phyloP scores from a whole-genome alignment of 2,797 vertebrate species.

The Chanos chanos region DNA sequence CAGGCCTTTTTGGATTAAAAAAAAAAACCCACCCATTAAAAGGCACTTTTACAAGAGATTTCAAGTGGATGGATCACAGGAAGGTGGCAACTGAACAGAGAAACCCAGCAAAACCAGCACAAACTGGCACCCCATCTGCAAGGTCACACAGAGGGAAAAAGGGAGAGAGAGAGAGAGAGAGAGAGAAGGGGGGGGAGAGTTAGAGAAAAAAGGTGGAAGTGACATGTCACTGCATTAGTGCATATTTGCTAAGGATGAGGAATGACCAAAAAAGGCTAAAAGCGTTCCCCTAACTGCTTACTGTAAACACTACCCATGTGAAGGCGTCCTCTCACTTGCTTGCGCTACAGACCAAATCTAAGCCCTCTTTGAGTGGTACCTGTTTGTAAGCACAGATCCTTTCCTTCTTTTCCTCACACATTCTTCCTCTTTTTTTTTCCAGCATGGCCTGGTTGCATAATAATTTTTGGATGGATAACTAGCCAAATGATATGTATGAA shows the following conservation, averaged over 20 bases:
- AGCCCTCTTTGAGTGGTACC: constrained; percentile 24
- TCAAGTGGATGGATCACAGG: constrained; percentile 47
- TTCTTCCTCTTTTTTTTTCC: constrained; percentile 1
- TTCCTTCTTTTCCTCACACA: constrained; percentile 17
- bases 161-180: constrained; percentile 10
- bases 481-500: constrained; percentile 13
- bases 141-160: constrained; percentile 54
- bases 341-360: constrained; percentile 13
- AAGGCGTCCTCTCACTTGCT: constrained; percentile 18
- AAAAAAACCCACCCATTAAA: constrained; percentile 54
- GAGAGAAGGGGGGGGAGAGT: constrained; percentile 22
- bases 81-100: constrained; percentile 35
- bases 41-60: constrained; percentile 55
- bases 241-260: constrained; percentile 82
- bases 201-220: constrained; percentile 23
- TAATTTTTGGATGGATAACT: neutral
- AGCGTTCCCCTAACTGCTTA: constrained; percentile 74
- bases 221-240: constrained; percentile 64
- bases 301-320: constrained; percentile 82
- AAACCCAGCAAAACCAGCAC: constrained; percentile 40
- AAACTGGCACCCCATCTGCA: constrained; percentile 48
- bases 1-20: constrained; percentile 49
- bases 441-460: neutral
- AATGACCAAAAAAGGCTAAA: constrained; percentile 86
- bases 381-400: constrained; percentile 11